Base-by-base conservation (phyloP, 2,888 invertebrate species). In the Pseudolycoriella hygida region DNA sequence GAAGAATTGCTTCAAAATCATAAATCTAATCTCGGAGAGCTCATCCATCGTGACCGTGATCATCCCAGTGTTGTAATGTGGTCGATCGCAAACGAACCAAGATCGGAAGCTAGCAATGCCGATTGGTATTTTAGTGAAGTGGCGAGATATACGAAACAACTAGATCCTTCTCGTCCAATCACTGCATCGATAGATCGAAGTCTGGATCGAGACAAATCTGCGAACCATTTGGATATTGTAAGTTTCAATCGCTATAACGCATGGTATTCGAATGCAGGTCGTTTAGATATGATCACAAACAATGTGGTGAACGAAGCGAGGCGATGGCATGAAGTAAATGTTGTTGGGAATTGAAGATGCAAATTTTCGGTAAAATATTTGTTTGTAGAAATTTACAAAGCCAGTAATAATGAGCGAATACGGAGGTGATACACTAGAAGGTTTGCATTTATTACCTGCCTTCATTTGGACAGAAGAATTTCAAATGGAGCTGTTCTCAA, bases 401-500 rank as follows among this genome's bases (percentile, higher is more conserved):
- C 73, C 77, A 86, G 0, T 97, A 98, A 61, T 98, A 97, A 61
- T 97, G 97, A 1, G 93, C 92, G 0, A 97, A 94, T 55, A 88
- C 94, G 0, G 69, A 94, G 51, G 74, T 85, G 41, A 97, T 97
- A 40, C 67, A 94, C 51, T 96, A 96, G 66, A 72, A 80, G 65
- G 93, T 92, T 12, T 43, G 3, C 92, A 92, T 62, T 55, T 85
- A 84, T 58, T 72, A 48, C 87, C 87, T 0, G 73, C 76, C 18
- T 86, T 78, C 60, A 79, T 93, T 18, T 98, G 96, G 83, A 88
- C 92, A 0, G 97, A 97, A 64, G 96, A 97, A 58, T 98, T 85
- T 60, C 97, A 98, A 66, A 73, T 77, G 1, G 77, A 81, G 39
- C 62, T 92, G 44, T 70, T 94, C 60, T 75, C 82, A 0, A 75